Conservation (phyloP, 2,113 vertebrate genomes). For the Lophura nycthemera region DNA sequence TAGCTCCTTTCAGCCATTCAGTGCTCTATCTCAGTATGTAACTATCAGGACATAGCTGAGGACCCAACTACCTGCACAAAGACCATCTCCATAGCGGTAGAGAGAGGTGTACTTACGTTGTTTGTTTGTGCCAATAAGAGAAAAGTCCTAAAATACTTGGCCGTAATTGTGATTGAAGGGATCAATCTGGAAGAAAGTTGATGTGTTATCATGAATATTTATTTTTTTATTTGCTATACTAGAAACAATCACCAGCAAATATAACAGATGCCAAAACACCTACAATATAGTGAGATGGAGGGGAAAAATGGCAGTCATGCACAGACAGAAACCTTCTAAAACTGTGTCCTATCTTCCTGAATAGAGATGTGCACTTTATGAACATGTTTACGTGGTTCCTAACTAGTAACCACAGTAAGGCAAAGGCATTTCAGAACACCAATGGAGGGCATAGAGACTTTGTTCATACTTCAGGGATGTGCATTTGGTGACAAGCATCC, state of each 20-base stretch:
- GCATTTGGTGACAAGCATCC: not conserved
- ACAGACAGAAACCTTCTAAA: not conserved
- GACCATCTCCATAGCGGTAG: not conserved
- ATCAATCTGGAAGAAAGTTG: not conserved
- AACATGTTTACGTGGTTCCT: not conserved
- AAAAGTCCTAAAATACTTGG: not conserved
- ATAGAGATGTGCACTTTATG: not conserved
- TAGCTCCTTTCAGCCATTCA: not conserved
- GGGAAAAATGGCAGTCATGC: not conserved
- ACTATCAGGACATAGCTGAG: not conserved
- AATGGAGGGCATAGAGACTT: not conserved
- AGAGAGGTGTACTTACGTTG: not conserved
- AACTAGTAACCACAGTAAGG: not conserved
- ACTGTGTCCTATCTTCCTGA: not conserved
- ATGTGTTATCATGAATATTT: not conserved
- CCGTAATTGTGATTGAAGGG: not conserved
- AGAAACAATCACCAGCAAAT: not conserved
- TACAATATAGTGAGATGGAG: not conserved
- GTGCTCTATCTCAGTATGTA: not conserved
- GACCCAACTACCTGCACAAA: not conserved
- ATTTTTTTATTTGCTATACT: not conserved
- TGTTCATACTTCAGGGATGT: not conserved
- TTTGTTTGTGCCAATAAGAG: not conserved
- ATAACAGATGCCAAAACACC: rapidly evolving
- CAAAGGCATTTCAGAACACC: not conserved